Percentiles rank a stretch among this genome's conserved stretches.
Evolutionary conservation across 2,888 invertebrate genomes (phyloP).

Genomic region (Agrotis clavis): DNA sequence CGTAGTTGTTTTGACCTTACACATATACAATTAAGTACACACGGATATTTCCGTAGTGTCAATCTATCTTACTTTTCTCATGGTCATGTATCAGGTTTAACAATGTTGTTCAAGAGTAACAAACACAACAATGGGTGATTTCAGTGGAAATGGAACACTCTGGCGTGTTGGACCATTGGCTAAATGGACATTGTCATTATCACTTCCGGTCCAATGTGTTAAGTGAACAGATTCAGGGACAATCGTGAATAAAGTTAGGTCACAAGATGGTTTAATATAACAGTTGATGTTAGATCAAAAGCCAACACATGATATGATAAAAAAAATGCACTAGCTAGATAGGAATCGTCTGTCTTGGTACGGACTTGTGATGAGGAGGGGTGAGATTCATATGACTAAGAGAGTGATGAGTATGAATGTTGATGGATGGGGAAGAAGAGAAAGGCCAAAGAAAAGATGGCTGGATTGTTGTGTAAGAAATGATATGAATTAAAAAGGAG

Average conservation of each 20-base stretch:
- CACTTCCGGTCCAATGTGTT: conserved; percentile 35
- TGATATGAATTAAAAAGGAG: no score
- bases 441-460: no score
- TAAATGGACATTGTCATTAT: conserved; percentile 38
- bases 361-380: no score
- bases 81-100: conserved; percentile 25
- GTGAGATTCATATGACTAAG: no score
- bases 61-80: background rate
- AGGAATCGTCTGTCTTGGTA: no score
- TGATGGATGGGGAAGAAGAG: no score
- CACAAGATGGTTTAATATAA: background rate
- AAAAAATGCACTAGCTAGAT: no score
- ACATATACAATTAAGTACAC: no score
- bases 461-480: no score
- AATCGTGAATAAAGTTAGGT: background rate
- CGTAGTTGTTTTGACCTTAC: background rate
- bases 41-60: background rate
- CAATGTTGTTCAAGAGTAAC: conserved; percentile 18
- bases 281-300: no score
- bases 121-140: conserved; percentile 42
- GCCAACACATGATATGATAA: no score
- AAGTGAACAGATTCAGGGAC: conserved; percentile 34
- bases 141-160: conserved; percentile 28
- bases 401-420: no score
- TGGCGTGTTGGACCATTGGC: conserved; percentile 32